Base-by-base conservation (phyloP, 2,797 vertebrate genomes). In the Saxicola maurus region DNA sequence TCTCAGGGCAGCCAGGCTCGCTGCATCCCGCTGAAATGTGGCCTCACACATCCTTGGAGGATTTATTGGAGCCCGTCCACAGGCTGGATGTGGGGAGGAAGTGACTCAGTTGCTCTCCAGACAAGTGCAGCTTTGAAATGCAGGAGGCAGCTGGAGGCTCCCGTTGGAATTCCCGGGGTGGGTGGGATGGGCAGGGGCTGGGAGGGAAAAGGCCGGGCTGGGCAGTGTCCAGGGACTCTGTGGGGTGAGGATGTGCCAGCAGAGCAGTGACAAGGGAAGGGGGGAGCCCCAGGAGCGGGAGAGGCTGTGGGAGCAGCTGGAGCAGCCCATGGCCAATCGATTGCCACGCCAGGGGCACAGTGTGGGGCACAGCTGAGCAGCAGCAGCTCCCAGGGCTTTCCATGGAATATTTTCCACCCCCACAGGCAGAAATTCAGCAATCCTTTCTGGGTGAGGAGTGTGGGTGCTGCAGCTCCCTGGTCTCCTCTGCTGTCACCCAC, bases 91-190 rank as follows among this genome's bases (percentile, higher is more conserved):
- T 75, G 88, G 94, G 95, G 88, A 95, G 96, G 96, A 96, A 96
- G 57, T 96, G 95, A 95, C 92, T 96, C 94, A 94, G 87, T 95
- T 93, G 91, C 80, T 96, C 80, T 88, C 27, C 93, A 78, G 94
- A 93, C 94, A 95, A 96, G 94, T 80, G 92, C 68, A 91, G 92
- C 94, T 95, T 91, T 89, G 92, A 95, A 81, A 92, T 94, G 91
- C 33, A 33, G 33, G 33, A 33, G 33, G 33, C 33, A 33, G 33
- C 33, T 33, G 33, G 33, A 33, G 33, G 33, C 33, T 92, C 91
- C 87, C 49, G 18, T 4, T 27, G 37, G 84, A 43, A 90, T 28
- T 8, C 78, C 86, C 25, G 9, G 18, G 0, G 45, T 46, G 52
- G 42, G 59, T n/a, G n/a, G n/a, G n/a, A n/a, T n/a, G n/a, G n/a